These are phyloP conservation scores for Acinonyx jubatus DNA, from an alignment of 2,113 vertebrate species.

Conservation along the genomic window DNA sequence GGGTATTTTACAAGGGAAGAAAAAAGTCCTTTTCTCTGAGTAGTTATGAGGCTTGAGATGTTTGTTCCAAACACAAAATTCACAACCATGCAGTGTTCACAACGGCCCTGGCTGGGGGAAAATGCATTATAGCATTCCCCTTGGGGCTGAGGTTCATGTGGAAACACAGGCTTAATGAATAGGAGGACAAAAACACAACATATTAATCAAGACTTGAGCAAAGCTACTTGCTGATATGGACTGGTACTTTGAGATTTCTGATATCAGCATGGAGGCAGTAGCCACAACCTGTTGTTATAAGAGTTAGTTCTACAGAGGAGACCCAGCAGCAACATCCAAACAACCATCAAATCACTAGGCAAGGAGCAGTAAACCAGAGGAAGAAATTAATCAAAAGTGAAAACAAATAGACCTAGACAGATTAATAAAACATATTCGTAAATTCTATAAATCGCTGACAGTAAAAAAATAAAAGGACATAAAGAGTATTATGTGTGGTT, in stretches of 20 bases:
- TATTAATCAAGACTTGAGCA: neutral
- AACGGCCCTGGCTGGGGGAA: neutral
- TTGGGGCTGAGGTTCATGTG: neutral
- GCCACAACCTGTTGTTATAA: neutral
- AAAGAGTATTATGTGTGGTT: neutral
- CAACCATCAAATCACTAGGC: neutral
- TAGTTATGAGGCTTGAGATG: neutral
- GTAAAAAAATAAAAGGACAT: neutral
- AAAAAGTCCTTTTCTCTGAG: neutral
- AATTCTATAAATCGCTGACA: neutral
- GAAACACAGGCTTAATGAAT: neutral
- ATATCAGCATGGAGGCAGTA: neutral
- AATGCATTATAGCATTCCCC: too few relatives aligned
- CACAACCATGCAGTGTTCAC: neutral
- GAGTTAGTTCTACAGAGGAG: neutral
- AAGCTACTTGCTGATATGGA: neutral
- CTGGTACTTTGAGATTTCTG: neutral
- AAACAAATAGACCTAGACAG: neutral
- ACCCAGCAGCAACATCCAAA: neutral
- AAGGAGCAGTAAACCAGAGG: neutral
- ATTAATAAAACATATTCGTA: neutral
- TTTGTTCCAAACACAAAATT: neutral
- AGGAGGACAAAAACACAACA: neutral
- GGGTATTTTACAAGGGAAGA: neutral
- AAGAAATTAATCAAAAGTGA: neutral